Percentiles rank a stretch among this genome's conserved stretches.
phyloP scores from a whole-genome alignment of 1,140 invertebrate species.

The Drosophila orosa region DNA sequence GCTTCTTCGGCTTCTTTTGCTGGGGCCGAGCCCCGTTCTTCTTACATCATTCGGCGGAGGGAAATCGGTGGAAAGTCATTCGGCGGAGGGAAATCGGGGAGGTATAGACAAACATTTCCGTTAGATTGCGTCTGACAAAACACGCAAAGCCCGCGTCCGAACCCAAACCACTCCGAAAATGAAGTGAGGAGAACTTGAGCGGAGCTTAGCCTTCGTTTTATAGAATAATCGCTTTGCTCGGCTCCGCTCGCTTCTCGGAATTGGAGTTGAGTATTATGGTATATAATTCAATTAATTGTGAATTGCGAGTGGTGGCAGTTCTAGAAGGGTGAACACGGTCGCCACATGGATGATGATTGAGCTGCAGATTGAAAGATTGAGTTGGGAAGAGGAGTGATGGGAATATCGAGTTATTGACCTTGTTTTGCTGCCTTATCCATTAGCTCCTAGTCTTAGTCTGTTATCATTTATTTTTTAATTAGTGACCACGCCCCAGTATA shows the following conservation, averaged over 20 bases:
- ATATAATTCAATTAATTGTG: conserved; percentile 48
- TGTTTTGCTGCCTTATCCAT: background rate
- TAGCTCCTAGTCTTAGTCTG: background rate
- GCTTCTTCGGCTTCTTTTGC: background rate
- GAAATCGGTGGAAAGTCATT: background rate
- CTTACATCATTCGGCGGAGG: conserved; percentile 26
- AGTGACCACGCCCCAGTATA: background rate
- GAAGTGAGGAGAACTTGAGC: conserved; percentile 39
- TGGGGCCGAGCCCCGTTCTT: conserved; percentile 27
- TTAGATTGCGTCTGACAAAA: conserved; percentile 51
- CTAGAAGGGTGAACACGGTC: conserved; percentile 31
- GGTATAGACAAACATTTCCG: conserved; percentile 55
- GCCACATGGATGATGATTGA: conserved; percentile 16
- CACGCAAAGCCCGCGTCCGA: conserved; percentile 36
- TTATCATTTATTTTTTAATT: conserved; percentile 13
- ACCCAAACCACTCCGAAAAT: conserved; percentile 38
- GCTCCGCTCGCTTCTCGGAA: conserved; percentile 30
- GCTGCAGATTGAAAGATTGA: conserved; percentile 26
- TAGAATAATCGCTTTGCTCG: conserved; percentile 31
- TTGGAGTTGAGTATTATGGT: conserved; percentile 30
- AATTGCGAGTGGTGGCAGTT: conserved; percentile 28
- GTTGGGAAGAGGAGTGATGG: background rate
- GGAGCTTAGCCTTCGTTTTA: conserved; percentile 47
- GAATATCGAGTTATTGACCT: conserved; percentile 16
- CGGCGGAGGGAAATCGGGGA: conserved; percentile 1